Base-by-base conservation (phyloP, 2,888 invertebrate species). In the Encarsia formosa region DNA sequence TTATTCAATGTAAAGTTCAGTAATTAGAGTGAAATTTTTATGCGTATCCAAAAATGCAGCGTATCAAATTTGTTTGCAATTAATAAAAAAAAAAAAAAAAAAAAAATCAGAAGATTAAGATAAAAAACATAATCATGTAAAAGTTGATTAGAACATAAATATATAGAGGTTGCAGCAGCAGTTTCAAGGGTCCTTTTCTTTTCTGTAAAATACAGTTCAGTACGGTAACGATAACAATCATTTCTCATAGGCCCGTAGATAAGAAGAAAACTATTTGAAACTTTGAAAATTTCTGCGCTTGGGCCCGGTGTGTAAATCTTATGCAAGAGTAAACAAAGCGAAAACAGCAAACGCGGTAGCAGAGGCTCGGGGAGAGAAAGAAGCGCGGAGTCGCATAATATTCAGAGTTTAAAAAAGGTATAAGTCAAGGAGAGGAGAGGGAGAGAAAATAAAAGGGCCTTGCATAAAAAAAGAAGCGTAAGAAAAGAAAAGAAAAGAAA, bases 291-390 rank as follows among this genome's bases (percentile, higher is more conserved):
- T 20, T 19, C 15, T 3, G 20, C 29, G n/a, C 11, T 35, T 5
- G 26, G 8, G 5, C 8, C 9, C 4, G n/a, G 3, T 13, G 8
- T 5, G 13, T 9, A 11, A 19, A 34, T 19, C 16, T 49, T 49
- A 51, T 26, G 24, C 26, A 51, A 51, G 26, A 18, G 32, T 42
- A 47, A 47, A 47, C 29, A 47, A 24, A 15, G 19, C 6, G 5
- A 3, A 5, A 2, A 37, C 22, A 18, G 16, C 22, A 23, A 2
- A n/a, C n/a, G 19, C 3, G 6, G 24, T 18, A 19, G 15, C 18
- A 16, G 15, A 13, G 19, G 31, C 23, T 16, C 19, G 35, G 26
- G 43, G n/a, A n/a, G 41, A 44, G 39, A 53, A 49, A 53, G 52
- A 22, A 42, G 11, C 26, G 26, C 26, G 8, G 26, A 11, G 8